Evolutionary conservation across 1,140 invertebrate species (phyloP), one percentile per base, ranked within the genome.

Genomic region (Lasaia peninsularis): DNA sequence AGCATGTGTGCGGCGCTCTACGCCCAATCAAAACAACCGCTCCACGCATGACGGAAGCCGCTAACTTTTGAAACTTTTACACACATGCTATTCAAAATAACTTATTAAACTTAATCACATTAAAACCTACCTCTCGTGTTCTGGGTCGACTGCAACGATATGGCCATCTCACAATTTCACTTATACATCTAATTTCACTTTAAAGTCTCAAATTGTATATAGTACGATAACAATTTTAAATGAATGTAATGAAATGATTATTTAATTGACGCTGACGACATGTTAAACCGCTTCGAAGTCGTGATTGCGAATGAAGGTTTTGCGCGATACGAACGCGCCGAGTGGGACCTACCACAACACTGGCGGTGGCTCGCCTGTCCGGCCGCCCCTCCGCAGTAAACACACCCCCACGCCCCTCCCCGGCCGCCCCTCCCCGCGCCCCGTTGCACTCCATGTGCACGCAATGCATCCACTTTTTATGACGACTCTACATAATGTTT

Each of bases 291-390:
- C 59, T 66, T 56, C 78, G 75, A 66, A 71, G 69, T 76, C 78
- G 72, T 73, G 80, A 67, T 67, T 34, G 67, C 68, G 72, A 86
- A 75, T 86, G 80, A 64, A 59, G 60, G 49, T 59, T 40, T 59
- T 58, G 69, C 67, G 74, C 69, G 58, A 62, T 65, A 74, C 81
- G 74, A 72, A 75, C 81, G 72, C 69, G 65, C 77, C 70, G 67
- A 52, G 63, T 75, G 76, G 69, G 86, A 90, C 88, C 88, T 90
- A 88, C 88, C 87, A 87, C 88, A 90, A 90, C 82, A 90, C 86
- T 89, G 88, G 70, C 75, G 65, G 62, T 65, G 58, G 65, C 58
- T 72, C 61, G 67, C 75, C 69, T 68, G 68, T 67, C 78, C 70
- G 74, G 76, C 79, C 86, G 80, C 77, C 79, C 84, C 85, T 76